A percentile compares a stretch with the other conserved stretches of the same genome.
Conservation (phyloP, 1,140 invertebrate genomes). For the Aphaenogaster ashmeadi region DNA sequence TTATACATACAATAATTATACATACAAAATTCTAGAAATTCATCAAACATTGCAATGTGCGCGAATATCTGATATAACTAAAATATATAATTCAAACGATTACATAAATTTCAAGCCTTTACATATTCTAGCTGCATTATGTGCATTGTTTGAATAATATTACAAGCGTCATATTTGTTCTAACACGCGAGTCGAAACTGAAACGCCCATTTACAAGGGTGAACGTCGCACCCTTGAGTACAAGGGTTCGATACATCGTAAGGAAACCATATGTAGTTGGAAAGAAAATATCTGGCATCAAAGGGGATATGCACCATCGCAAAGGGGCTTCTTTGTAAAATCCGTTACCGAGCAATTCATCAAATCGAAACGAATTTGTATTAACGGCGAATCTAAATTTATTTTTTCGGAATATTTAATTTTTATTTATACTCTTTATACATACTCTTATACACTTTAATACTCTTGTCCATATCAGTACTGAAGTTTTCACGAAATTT, state of each 20-base stretch:
- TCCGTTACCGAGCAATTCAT: slow-evolving; percentile 12
- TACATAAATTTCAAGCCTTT: background rate
- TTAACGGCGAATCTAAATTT: slow-evolving; percentile 2
- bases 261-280: slow-evolving; percentile 69
- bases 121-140: background rate
- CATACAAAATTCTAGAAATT: background rate
- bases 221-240: slow-evolving; percentile 37
- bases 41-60: background rate
- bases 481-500: background rate
- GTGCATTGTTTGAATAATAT: background rate
- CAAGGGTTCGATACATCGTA: slow-evolving; percentile 52
- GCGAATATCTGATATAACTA: background rate
- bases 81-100: background rate
- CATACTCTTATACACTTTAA: background rate
- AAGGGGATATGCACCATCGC: slow-evolving; percentile 58
- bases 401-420: background rate
- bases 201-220: slow-evolving; percentile 23
- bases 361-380: background rate
- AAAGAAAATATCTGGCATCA: slow-evolving; percentile 74
- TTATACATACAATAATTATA: background rate
- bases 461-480: background rate
- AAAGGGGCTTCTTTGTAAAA: slow-evolving; percentile 73
- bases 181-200: slow-evolving; percentile 20
- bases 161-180: background rate
- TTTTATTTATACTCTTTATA: no score